Base-by-base conservation (phyloP, 1,140 invertebrate species). In the Notospermus geniculatus region DNA sequence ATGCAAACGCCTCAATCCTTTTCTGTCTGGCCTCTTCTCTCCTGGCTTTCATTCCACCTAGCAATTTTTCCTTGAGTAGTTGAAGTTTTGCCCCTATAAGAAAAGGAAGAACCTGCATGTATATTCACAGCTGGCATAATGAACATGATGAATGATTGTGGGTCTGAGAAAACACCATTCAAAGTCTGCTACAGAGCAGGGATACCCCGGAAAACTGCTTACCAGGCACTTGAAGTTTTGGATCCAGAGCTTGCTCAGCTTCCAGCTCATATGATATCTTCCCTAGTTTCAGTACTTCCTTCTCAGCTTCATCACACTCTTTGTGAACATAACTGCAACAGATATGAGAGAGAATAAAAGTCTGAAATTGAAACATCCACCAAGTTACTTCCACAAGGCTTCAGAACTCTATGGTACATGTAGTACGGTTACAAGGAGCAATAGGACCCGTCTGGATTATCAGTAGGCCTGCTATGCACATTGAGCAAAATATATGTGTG, bases 1-100 rank as follows among this genome's bases (percentile, higher is more conserved):
- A 81, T 60, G 81, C 78, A 68, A 81, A 75, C 63, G 80, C 75
- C 46, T 69, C 69, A 29, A 82, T 59, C 64, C 85, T 85, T 66
- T 87, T 84, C 64, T 85, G 83, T 86, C 87, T 88, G 71, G 88
- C 84, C 59, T 87, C 77, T 25, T 83, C 82, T 53, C 87, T 79
- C 65, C 85, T 85, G 43, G 82, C 77, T 1, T 82, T 82, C 69
- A 90, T 90, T 80, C 86, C 78, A 19, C 84, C 76, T 70, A 87
- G 84, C 9, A 91, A 77, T 66, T 85, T 83, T 64, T 86, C 83
- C 73, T 85, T 86, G 39, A 90, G 76, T 64, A 84, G 84, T 39
- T 82, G 70, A 54, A 87, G 79, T 71, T 84, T 85, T 25, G 82
- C 83, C 4, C 46, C 46, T 50, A 54, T 36, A 36, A 36, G 32